These are phyloP conservation scores for Drosophila athabasca DNA, from an alignment of 1,140 invertebrate genomes.

Conservation along the genomic window DNA sequence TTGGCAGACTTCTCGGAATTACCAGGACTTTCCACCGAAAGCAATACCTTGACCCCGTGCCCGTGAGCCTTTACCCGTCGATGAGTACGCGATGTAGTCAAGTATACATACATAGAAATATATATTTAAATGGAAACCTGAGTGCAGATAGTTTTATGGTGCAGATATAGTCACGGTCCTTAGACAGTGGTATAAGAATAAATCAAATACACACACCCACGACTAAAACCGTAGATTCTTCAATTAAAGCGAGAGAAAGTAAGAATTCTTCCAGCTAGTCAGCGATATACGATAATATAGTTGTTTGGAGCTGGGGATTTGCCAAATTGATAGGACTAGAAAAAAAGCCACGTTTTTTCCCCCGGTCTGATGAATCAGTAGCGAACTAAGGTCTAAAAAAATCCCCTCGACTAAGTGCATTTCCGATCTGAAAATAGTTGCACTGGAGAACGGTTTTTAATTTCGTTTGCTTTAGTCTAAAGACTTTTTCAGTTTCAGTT, in stretches of 20 bases:
- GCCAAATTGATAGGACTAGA: neutral
- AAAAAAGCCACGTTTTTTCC: slow-evolving; percentile 1
- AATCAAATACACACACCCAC: too few species aligned
- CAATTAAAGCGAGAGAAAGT: too few species aligned
- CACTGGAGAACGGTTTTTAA: slow-evolving; percentile 64
- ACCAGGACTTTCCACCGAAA: too few species aligned
- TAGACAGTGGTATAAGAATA: too few species aligned
- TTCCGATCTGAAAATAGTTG: slow-evolving; percentile 14
- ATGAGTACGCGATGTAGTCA: neutral
- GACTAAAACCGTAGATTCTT: too few species aligned
- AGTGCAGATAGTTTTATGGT: slow-evolving; percentile 9
- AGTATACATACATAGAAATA: slow-evolving; percentile 2
- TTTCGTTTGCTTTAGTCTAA: slow-evolving; percentile 72
- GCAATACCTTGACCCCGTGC: too few species aligned
- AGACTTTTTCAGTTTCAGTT: slow-evolving; percentile 25
- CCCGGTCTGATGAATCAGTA: slow-evolving; percentile 1
- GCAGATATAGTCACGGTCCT: too few species aligned
- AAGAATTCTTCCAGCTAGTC: too few species aligned
- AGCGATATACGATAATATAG: too few species aligned
- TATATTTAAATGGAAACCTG: slow-evolving; percentile 41
- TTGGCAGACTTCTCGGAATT: too few species aligned
- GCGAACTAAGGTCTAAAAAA: neutral
- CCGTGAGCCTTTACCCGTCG: too few species aligned
- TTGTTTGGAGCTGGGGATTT: slow-evolving; percentile 7
- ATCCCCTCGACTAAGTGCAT: slow-evolving; percentile 24